These are phyloP conservation scores for Mycteria americana DNA, from an alignment of 2,797 vertebrate genomes.

Conservation along the genomic window DNA sequence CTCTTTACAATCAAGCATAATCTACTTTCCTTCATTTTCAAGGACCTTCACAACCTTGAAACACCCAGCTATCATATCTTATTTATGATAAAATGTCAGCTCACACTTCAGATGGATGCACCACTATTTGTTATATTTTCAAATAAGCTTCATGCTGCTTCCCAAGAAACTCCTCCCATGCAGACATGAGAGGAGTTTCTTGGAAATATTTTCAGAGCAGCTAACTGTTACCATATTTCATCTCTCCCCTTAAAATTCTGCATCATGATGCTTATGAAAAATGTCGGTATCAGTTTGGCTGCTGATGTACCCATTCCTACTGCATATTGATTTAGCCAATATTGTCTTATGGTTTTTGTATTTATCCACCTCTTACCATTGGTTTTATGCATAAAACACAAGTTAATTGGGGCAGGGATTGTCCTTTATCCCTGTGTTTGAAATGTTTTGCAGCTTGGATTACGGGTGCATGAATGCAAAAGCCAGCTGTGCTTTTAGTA, in stretches of 20 bases:
- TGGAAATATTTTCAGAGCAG: slow-evolving; percentile 10
- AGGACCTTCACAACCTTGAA: not conserved
- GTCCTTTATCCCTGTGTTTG: not conserved
- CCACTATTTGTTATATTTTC: not conserved
- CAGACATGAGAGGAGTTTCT: not conserved
- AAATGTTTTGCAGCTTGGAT: not conserved
- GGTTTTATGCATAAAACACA: not conserved
- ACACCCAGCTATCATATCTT: not conserved
- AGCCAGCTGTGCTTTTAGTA: not conserved
- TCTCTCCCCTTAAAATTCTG: not conserved
- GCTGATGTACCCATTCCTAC: not conserved
- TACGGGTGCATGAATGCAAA: not conserved
- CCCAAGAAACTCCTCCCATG: not conserved
- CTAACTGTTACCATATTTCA: not conserved
- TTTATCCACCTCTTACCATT: not conserved
- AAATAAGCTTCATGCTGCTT: not conserved
- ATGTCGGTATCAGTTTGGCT: not conserved
- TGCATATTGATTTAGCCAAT: not conserved
- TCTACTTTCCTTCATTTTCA: not conserved
- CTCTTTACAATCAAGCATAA: not conserved
- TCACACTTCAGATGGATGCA: not conserved
- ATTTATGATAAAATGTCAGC: slow-evolving; percentile 6
- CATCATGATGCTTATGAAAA: not conserved
- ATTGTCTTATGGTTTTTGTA: not conserved
- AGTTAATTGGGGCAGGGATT: not conserved